These are phyloP conservation scores for Apodemia hepburni DNA, from an alignment of 2,888 invertebrate species.

Conservation along the genomic window DNA sequence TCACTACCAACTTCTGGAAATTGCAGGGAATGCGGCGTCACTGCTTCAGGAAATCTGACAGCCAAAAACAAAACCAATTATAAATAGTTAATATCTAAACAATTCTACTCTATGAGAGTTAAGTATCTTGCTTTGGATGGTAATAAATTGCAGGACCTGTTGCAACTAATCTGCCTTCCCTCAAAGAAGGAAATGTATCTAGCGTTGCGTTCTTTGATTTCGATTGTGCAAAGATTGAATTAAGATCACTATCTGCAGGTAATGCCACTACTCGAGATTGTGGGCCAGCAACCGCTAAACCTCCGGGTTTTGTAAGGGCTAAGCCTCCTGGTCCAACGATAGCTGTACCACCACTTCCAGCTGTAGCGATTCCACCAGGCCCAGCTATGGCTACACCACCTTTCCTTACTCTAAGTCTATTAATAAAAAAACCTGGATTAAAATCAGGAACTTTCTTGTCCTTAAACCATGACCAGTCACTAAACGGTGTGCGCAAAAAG, in stretches of 20 bases:
- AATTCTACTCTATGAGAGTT: conserved; percentile 38
- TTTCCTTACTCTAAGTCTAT: conserved; percentile 83
- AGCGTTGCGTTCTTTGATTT: conserved; percentile 42
- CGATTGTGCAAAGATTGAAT: conserved; percentile 69
- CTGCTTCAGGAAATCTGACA: conserved; percentile 48
- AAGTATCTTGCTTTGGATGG: conserved; percentile 61
- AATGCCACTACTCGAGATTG: conserved; percentile 86
- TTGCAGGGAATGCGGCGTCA: conserved; percentile 25
- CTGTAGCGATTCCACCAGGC: conserved; percentile 90
- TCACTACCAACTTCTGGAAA: conserved; percentile 36
- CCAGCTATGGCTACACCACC: conserved; percentile 91
- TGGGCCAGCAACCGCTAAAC: conserved; percentile 87
- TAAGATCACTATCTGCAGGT: conserved; percentile 81
- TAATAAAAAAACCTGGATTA: conserved; percentile 84
- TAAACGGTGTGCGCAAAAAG: conserved; percentile 49
- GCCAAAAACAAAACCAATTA: conserved; percentile 46
- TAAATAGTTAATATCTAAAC: conserved; percentile 31
- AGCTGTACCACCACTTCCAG: conserved; percentile 89
- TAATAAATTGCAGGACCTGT: conserved; percentile 88
- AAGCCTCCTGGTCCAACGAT: conserved; percentile 90
- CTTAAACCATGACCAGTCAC: conserved; percentile 49
- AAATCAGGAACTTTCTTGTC: conserved; percentile 54
- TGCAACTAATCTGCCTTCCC: conserved; percentile 85
- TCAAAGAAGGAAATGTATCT: conserved; percentile 51
- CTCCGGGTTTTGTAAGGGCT: conserved; percentile 87